Conservation (phyloP, 1,140 invertebrate species). For the Caerostris extrusa region DNA sequence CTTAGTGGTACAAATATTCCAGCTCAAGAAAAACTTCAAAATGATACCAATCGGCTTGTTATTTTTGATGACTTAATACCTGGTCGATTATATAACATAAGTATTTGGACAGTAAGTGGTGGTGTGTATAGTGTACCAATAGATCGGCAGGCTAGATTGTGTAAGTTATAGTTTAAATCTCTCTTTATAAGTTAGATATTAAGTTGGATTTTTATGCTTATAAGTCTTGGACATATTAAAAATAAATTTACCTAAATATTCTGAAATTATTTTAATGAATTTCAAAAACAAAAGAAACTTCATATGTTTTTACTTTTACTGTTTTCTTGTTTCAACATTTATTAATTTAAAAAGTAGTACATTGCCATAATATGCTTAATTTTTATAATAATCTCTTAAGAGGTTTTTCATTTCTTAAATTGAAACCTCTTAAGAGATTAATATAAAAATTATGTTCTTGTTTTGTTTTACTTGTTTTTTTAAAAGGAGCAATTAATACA, state of each 20-base stretch:
- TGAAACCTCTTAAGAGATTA: no score
- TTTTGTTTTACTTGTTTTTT: no score
- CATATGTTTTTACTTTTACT: neutral
- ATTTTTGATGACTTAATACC: constrained; percentile 90
- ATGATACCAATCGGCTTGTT: constrained; percentile 91
- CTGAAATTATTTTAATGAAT: neutral
- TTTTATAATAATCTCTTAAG: no score
- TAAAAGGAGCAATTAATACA: no score
- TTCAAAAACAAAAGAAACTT: neutral
- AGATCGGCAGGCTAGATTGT: constrained; percentile 90
- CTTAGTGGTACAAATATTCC: constrained; percentile 79
- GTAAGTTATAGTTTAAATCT: constrained; percentile 52
- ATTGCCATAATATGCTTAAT: no score
- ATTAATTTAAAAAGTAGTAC: no score
- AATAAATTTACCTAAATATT: neutral
- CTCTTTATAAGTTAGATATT: neutral
- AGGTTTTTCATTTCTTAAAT: no score
- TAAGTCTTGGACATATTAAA: neutral
- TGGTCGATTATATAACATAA: constrained; percentile 92
- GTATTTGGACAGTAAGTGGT: constrained; percentile 94
- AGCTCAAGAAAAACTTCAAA: constrained; percentile 87
- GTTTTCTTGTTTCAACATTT: no score
- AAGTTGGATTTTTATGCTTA: constrained; percentile 13
- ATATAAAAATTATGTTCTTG: no score
- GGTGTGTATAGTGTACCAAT: constrained; percentile 91